phyloP scores from a whole-genome alignment of 2,888 invertebrate species.

The Andrena minutula region DNA sequence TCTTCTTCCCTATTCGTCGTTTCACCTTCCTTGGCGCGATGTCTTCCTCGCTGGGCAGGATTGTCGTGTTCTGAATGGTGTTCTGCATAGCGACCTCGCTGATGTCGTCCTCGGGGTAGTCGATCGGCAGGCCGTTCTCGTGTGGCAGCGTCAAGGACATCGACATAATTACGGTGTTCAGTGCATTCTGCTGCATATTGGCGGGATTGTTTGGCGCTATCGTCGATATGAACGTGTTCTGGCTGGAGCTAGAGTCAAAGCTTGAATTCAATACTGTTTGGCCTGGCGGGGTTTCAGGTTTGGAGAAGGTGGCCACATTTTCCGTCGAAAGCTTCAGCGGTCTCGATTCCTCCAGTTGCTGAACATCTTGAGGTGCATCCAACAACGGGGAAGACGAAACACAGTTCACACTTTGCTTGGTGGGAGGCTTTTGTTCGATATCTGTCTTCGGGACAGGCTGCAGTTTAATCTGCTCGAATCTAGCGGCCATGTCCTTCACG shows the following conservation, averaged over 20 bases:
- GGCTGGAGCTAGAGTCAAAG: slow-evolving; percentile 73
- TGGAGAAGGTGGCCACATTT: slow-evolving; percentile 54
- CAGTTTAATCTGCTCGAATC: slow-evolving; percentile 89
- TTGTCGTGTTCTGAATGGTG: slow-evolving; percentile 83
- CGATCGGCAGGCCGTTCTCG: slow-evolving; percentile 85
- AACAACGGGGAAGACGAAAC: slow-evolving; percentile 43
- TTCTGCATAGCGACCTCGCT: slow-evolving; percentile 84
- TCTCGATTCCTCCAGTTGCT: slow-evolving; percentile 62
- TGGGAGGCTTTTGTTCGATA: slow-evolving; percentile 71
- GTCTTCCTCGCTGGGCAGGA: slow-evolving; percentile 82
- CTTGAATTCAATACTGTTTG: slow-evolving; percentile 63
- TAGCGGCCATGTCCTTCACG: slow-evolving; percentile 93
- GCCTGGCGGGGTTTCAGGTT: slow-evolving; percentile 51
- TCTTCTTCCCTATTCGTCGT: slow-evolving; percentile 91
- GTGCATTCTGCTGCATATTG: slow-evolving; percentile 70
- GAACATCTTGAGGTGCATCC: slow-evolving; percentile 58
- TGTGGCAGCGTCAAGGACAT: slow-evolving; percentile 85
- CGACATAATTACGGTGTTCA: slow-evolving; percentile 81
- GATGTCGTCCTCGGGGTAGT: slow-evolving; percentile 82
- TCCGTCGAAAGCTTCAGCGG: slow-evolving; percentile 60
- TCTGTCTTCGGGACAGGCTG: slow-evolving; percentile 77
- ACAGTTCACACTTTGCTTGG: slow-evolving; percentile 65
- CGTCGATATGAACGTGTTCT: slow-evolving; percentile 68
- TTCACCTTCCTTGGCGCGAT: slow-evolving; percentile 85
- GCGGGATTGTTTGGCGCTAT: slow-evolving; percentile 61